Percentiles rank a stretch among this genome's conserved stretches.
phyloP scores from a whole-genome alignment of 2,888 invertebrate genomes.

The Eilema caniola region DNA sequence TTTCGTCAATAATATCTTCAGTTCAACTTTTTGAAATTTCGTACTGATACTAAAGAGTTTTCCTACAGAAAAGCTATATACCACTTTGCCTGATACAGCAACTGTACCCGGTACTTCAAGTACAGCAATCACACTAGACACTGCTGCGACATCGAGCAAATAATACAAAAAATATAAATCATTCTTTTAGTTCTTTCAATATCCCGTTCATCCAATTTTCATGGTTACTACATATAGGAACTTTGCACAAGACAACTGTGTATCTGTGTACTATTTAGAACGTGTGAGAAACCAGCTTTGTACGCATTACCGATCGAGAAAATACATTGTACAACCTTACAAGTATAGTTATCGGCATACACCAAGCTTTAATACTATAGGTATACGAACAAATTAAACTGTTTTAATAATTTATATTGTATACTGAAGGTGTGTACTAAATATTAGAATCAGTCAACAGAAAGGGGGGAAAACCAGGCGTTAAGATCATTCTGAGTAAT shows the following conservation, averaged over 20 bases:
- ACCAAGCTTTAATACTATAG: too few relatives aligned
- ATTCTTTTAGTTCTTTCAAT: neutral
- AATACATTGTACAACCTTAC: conserved; percentile 13
- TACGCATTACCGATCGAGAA: conserved; percentile 24
- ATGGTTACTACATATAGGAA: conserved; percentile 44
- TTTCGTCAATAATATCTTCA: too few relatives aligned
- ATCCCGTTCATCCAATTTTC: conserved; percentile 12
- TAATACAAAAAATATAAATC: neutral
- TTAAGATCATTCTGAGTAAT: too few relatives aligned
- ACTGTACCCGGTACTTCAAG: too few relatives aligned
- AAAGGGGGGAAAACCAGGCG: too few relatives aligned
- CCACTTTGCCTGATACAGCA: neutral
- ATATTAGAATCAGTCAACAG: too few relatives aligned
- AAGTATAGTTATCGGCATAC: neutral
- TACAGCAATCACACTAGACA: neutral
- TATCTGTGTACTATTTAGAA: conserved; percentile 50
- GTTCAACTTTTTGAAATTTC: too few relatives aligned
- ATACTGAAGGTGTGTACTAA: too few relatives aligned
- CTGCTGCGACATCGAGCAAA: neutral
- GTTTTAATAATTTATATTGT: too few relatives aligned
- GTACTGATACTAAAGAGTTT: neutral
- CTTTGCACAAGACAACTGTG: conserved; percentile 50
- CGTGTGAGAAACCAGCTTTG: conserved; percentile 50
- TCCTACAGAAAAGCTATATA: neutral
- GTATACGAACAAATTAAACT: too few relatives aligned